A percentile compares a stretch with the other conserved stretches of the same genome.
Evolutionary conservation across 2,888 invertebrate species (phyloP).

Genomic region (Caenorhabditis imperialis): DNA sequence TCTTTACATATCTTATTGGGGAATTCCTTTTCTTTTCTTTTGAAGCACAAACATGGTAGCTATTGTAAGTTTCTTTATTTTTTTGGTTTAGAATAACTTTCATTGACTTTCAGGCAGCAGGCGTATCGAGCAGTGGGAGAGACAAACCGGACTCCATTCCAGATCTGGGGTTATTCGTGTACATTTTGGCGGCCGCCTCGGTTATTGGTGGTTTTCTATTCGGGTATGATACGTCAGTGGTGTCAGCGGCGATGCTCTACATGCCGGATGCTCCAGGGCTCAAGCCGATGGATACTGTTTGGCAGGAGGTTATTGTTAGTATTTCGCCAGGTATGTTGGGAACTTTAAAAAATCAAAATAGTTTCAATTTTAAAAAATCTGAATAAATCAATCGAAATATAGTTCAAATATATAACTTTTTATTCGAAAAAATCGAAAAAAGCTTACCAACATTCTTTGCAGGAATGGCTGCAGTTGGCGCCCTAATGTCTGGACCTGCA

Average conservation of each 20-base stretch:
- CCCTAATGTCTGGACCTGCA: constrained; percentile 76
- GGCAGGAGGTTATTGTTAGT: constrained; percentile 74
- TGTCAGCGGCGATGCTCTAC: constrained; percentile 79
- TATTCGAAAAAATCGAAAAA: not conserved
- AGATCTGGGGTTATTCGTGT: constrained; percentile 63
- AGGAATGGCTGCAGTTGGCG: constrained; percentile 65
- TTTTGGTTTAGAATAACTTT: not conserved
- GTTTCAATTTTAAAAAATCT: too few species aligned
- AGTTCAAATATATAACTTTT: not conserved
- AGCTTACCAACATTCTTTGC: too few species aligned
- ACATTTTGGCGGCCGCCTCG: constrained; percentile 53
- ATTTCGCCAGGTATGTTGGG: constrained; percentile 70
- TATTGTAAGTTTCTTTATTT: constrained; percentile 31
- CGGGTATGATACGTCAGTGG: constrained; percentile 83
- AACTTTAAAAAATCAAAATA: not conserved
- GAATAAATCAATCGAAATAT: not conserved
- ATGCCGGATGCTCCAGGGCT: constrained; percentile 65
- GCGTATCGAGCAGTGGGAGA: constrained; percentile 51
- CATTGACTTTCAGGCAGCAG: constrained; percentile 37
- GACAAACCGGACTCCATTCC: constrained; percentile 61
- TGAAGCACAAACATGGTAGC: constrained; percentile 34
- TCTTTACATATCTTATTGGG: constrained; percentile 25
- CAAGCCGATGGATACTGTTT: constrained; percentile 65
- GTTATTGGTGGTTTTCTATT: constrained; percentile 78
- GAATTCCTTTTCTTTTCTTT: too few species aligned